Evolutionary conservation across 1,140 invertebrate species (phyloP).

Genomic region (Pachyrhynchus sulphureomaculatus): DNA sequence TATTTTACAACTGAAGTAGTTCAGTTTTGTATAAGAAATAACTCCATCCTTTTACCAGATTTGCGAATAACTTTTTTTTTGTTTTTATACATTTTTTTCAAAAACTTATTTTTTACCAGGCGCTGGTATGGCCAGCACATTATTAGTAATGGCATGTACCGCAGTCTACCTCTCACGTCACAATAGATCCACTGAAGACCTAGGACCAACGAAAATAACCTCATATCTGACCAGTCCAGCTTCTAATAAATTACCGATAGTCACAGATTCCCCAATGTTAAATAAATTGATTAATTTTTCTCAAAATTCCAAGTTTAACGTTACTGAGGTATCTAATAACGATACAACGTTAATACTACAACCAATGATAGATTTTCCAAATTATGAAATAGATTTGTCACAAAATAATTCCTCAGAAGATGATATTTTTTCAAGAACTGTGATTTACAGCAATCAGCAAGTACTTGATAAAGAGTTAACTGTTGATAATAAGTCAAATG

Average conservation of each 20-base stretch:
- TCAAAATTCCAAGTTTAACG: not conserved
- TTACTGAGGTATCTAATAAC: not conserved
- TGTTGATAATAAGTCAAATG: too few relatives aligned
- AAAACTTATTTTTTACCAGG: too few relatives aligned
- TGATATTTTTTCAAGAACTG: too few relatives aligned
- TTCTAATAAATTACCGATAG: not conserved
- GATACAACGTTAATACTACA: not conserved
- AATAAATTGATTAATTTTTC: constrained; percentile 1
- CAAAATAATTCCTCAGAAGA: too few relatives aligned
- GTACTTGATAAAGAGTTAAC: too few relatives aligned
- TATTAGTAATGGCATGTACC: constrained; percentile 13
- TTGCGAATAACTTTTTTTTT: too few relatives aligned
- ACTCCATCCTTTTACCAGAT: not conserved
- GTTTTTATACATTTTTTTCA: too few relatives aligned
- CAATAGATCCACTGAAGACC: not conserved
- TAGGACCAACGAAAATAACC: not conserved
- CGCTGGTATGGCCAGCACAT: constrained; percentile 8
- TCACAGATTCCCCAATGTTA: constrained; percentile 1
- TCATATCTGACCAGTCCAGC: not conserved
- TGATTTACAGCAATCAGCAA: too few relatives aligned
- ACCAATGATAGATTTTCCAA: not conserved
- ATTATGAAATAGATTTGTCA: too few relatives aligned
- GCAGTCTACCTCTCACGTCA: constrained; percentile 14
- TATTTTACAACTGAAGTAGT: too few relatives aligned
- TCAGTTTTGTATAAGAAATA: too few relatives aligned